Evolutionary conservation across 2,888 invertebrate genomes (phyloP), one percentile per base, ranked within the genome.

Genomic region (Tinea pellionella): DNA sequence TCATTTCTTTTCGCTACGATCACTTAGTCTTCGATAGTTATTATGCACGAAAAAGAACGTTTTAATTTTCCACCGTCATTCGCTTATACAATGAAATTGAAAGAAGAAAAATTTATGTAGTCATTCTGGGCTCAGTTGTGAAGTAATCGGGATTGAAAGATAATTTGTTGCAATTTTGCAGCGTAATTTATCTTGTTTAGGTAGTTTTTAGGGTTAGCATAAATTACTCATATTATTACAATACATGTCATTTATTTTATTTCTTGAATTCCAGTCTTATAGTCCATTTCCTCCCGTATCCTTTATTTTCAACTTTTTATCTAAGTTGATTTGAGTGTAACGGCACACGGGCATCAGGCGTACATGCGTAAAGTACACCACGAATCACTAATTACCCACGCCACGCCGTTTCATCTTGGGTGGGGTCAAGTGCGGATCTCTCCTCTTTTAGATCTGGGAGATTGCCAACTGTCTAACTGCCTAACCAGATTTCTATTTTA

Each of bases 11-110:
- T n/a, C 47, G 18, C 73, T 72, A 72, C 67, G 74, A 84, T 82
- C 87, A 86, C 87, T 87, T 86, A 86, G 82, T 73, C 82, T 78
- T 80, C 79, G 86, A 87, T 87, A 87, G 87, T 87, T 85, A 83
- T 84, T 83, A 80, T 72, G 69, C 65, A 67, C 71, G 69, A 69
- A 75, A 76, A 70, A 75, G 80, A 84, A 84, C 78, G 80, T 83
- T 84, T 83, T 87, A 87, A 87, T 84, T 79, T 77, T 77, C 78
- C 87, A 73, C 68, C 81, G 87, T 87, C 87, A 87, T 83, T 79
- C 76, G 67, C 69, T 69, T 71, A 24, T 47, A 84, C 84, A 86
- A 86, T 80, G 72, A 77, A 60, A 69, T 69, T 71, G 66, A 70
- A 68, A 69, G 68, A 66, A 74, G 73, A 66, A 70, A 77, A 77